Evolutionary conservation across 1,140 invertebrate genomes (phyloP).

Genomic region (Euglossa dilemma): DNA sequence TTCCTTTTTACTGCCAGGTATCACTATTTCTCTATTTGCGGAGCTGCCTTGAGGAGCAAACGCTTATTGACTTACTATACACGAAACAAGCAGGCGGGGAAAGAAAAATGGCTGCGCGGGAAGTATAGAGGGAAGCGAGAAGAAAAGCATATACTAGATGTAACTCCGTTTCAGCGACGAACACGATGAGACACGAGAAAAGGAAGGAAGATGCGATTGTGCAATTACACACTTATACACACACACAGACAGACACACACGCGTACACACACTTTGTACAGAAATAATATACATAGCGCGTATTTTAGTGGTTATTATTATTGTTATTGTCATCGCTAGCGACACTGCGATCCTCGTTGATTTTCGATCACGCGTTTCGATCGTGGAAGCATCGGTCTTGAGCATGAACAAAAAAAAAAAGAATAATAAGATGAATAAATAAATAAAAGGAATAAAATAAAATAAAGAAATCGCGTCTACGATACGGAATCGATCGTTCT

Average conservation of each 20-base stretch:
- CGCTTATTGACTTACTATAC: constrained; percentile 56
- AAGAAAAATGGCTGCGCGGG: background rate
- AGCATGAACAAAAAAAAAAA: background rate
- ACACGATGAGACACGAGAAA: background rate
- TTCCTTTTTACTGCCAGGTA: constrained; percentile 69
- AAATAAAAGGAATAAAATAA: background rate
- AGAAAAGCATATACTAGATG: constrained; percentile 10
- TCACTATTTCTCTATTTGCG: constrained; percentile 55
- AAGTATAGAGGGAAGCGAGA: background rate
- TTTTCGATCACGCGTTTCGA: constrained; percentile 56
- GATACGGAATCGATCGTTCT: background rate
- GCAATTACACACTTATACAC: constrained; percentile 49
- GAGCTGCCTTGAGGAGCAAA: constrained; percentile 65
- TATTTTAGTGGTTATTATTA: constrained; percentile 60
- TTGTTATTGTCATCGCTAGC: constrained; percentile 58
- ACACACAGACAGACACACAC: constrained; percentile 3
- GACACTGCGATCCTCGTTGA: constrained; percentile 56
- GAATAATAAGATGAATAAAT: too few relatives aligned
- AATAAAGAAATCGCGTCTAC: background rate
- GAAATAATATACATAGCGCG: constrained; percentile 60
- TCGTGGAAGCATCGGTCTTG: constrained; percentile 10
- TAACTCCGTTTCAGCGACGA: constrained; percentile 34
- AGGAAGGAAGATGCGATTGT: constrained; percentile 50
- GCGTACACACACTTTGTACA: constrained; percentile 59
- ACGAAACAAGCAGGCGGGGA: background rate